phyloP scores from a whole-genome alignment of 2,113 vertebrate species.

The Chionomys nivalis region DNA sequence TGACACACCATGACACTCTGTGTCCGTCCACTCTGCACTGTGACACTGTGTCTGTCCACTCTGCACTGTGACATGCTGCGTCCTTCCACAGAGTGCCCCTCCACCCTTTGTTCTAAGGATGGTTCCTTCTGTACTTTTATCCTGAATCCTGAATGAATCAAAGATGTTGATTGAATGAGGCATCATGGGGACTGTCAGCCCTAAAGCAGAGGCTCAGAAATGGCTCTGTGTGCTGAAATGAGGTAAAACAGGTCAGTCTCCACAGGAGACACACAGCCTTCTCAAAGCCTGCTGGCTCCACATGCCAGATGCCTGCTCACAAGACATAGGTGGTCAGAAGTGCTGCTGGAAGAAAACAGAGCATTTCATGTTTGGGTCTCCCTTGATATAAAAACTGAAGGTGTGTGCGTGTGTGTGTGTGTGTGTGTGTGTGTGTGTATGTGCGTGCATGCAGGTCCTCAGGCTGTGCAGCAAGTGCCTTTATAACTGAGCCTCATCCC shows the following conservation, averaged over 20 bases:
- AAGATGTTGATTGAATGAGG: background rate
- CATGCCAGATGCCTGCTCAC: background rate
- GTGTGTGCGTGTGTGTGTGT: background rate
- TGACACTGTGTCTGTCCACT: too few species aligned
- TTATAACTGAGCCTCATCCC: background rate
- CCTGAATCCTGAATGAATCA: background rate
- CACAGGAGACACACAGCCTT: background rate
- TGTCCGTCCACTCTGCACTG: too few species aligned
- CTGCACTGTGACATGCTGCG: too few species aligned
- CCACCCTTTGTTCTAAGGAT: background rate
- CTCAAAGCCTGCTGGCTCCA: background rate
- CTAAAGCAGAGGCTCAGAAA: constrained; percentile 5
- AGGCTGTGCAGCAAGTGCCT: background rate
- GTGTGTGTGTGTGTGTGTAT: too few species aligned
- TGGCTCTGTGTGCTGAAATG: background rate
- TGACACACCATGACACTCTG: too few species aligned
- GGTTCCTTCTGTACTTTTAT: background rate
- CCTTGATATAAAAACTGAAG: background rate
- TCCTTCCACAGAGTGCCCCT: background rate
- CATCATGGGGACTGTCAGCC: background rate
- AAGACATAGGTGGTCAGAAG: background rate
- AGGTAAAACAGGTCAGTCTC: background rate
- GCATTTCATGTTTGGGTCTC: background rate
- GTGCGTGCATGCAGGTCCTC: background rate
- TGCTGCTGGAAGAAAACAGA: background rate